Evolutionary conservation across 2,113 vertebrate genomes (phyloP).

Genomic region (Centropus unirufus): DNA sequence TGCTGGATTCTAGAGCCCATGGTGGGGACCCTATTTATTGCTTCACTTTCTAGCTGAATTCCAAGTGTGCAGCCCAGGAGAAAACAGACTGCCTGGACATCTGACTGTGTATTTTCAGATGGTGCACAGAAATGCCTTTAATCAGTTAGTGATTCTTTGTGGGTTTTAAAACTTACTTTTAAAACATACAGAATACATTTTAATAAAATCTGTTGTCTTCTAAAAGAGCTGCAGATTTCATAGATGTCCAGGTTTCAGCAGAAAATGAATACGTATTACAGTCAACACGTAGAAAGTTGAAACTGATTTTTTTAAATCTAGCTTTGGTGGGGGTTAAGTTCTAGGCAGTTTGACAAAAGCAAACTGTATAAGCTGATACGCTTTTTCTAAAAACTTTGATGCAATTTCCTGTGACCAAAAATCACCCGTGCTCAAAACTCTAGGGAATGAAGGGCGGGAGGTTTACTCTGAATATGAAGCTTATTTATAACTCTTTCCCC

Average conservation of each 20-base stretch:
- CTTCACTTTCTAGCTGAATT: not conserved
- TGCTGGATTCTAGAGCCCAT: not conserved
- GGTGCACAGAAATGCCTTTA: not conserved
- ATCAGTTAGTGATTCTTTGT: not conserved
- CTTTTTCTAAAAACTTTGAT: constrained; percentile 14
- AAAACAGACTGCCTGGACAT: not conserved
- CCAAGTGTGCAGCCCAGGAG: not conserved
- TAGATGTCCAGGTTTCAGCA: not conserved
- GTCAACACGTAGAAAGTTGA: not conserved
- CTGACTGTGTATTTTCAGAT: not conserved
- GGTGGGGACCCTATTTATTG: not conserved
- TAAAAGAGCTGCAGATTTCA: not conserved
- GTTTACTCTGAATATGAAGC: not conserved
- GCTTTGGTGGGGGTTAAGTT: not conserved
- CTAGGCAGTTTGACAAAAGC: not conserved
- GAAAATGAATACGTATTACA: not conserved
- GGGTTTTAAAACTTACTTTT: not conserved
- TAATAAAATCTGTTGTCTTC: not conserved
- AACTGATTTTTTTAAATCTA: not conserved
- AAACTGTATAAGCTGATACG: not conserved
- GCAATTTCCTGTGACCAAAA: constrained; percentile 30
- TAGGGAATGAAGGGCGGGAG: not conserved
- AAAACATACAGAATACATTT: not conserved
- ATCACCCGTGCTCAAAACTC: not conserved
- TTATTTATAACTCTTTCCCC: constrained; percentile 32